phyloP scores from a whole-genome alignment of 64 coral and sea anemone species.

The Porites lutea region DNA sequence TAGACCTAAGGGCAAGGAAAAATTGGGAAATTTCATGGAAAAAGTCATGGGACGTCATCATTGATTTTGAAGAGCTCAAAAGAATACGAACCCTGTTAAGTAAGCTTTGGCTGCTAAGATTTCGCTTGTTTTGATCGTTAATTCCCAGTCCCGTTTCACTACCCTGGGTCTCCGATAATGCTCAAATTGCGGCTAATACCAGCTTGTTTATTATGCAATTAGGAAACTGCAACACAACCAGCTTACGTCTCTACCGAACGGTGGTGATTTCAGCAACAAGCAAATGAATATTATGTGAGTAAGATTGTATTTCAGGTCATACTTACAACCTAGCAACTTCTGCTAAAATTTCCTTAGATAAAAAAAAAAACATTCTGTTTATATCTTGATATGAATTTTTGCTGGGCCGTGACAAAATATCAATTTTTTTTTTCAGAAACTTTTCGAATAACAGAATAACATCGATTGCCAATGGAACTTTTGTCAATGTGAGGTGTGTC shows the following conservation, averaged over 20 bases:
- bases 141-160: too few species aligned
- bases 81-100: too few species aligned
- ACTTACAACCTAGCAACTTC: too few species aligned
- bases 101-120: too few species aligned
- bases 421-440: background rate
- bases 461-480: slow-evolving; percentile 43
- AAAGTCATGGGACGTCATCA: too few species aligned
- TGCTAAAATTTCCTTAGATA: background rate
- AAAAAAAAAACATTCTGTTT: too few species aligned
- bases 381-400: background rate
- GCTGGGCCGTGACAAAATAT: background rate
- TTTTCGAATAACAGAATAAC: slow-evolving; percentile 67
- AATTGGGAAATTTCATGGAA: too few species aligned
- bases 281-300: slow-evolving; percentile 59
- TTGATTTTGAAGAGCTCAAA: too few species aligned
- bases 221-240: slow-evolving; percentile 35
- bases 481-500: slow-evolving; percentile 45
- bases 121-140: too few species aligned
- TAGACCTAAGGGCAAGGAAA: too few species aligned
- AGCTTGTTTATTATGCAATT: background rate
- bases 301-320: background rate
- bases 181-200: too few species aligned
- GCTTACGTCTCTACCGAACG: slow-evolving; percentile 58
- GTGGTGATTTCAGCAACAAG: slow-evolving; percentile 54
- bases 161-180: background rate